Evolutionary conservation across 2,888 invertebrate genomes (phyloP), one percentile per base, ranked within the genome.

Genomic region (Onchidella celtica): DNA sequence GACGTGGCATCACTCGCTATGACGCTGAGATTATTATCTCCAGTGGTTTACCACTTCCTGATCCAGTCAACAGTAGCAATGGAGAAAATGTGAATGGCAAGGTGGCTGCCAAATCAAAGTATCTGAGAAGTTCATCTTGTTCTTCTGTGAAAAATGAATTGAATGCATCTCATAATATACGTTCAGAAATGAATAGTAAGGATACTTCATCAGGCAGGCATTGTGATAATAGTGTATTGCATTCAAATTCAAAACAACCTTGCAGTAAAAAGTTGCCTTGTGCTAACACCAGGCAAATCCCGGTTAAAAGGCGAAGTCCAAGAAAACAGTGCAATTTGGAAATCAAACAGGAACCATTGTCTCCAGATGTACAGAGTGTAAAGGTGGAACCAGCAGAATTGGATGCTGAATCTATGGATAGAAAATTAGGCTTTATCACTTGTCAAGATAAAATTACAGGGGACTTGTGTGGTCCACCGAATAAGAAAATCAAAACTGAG

Each of bases 21-120:
- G 92, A 93, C 88, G 93, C 93, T 0, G 92, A 92, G 86, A 89
- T 93, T 34, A 86, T 93, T 40, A 86, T 92, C 11, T 77, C 81
- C 29, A 76, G 66, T 36, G 81, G 81, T 4, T 47, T 76, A 14
- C 81, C 81, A n/a, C 69, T 81, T 0, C 81, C 81, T 24, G 81
- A 81, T 3, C 81, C 81, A n/a, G 14, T 66, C 14, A 57, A 3
- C 27, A 6, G 14, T 17, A 66, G 47, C 36, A 47, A 63, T n/a
- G 32, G 47, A 38, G 57, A 17, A 27, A 36, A 29, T 47, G 29
- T n/a, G 21, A 24, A 24, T n/a, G 3, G 40, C n/a, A 36, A n/a
- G 9, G n/a, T 34, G 3, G 55, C 32, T 27, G 69, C 78, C 6
- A 40, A 70, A 2, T n/a, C 78, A 29, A 78, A 78, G 24, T 69